Evolutionary conservation across 2,797 vertebrate genomes (phyloP), one percentile per base, ranked within the genome.

Genomic region (Spondyliosoma cantharus): DNA sequence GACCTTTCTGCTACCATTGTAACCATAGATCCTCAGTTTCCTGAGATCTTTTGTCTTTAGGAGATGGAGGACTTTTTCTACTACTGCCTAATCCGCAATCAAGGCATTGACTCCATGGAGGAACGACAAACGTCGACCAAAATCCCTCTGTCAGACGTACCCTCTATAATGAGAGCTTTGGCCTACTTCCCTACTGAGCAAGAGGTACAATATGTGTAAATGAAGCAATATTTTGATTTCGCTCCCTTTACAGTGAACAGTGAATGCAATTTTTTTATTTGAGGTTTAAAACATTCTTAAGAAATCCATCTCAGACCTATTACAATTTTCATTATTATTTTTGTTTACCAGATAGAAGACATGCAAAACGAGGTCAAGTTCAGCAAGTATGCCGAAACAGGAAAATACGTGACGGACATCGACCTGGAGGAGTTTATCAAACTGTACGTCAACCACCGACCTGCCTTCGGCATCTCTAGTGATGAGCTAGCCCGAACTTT

Each of bases 31-130:
- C 69, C 48, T 81, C 3, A n/a, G 6, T 64, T 58, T 49, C 74
- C 1, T 57, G 4, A 37, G 3, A n/a, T 68, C 88, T 84, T 86
- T 50, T 87, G 57, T 76, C 72, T 22, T 13, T 88, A 99, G 98
- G 97, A 97, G 78, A 95, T 99, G 85, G 96, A 99, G 76, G 95
- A 98, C 70, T 96, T 96, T 86, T 99, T 99, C 92, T 98, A 96
- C 89, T 98, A 96, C 5, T 96, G 95, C 20, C 97, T 98, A 93
- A 80, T 99, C 74, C 90, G 78, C 58, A 92, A 92, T 73, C 96
- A 97, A 73, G 95, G 95, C 11, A 90, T 94, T 0, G 80, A 96
- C 46, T 93, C 94, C 1, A 96, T 96, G 95, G 95, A 97, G 90
- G 92, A 86, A 70, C 92, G 95, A 69, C 85, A 93, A 73, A 93